These are phyloP conservation scores for Natator depressus DNA, from an alignment of 2,113 vertebrate species.

Conservation along the genomic window DNA sequence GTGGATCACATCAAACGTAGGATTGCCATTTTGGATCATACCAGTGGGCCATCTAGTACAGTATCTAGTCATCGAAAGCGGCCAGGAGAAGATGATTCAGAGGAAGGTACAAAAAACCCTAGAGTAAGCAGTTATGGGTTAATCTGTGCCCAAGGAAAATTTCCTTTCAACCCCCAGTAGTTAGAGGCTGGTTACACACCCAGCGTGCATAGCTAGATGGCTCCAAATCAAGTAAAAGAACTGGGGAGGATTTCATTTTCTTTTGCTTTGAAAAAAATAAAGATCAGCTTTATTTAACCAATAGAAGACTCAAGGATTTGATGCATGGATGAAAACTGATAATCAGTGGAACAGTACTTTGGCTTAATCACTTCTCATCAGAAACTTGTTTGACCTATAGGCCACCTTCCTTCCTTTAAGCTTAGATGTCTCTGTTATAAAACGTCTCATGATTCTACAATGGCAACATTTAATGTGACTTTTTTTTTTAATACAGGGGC, in stretches of 20 bases:
- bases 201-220: not conserved
- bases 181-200: slow-evolving; percentile 16
- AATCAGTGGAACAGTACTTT: slow-evolving; percentile 39
- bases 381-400: slow-evolving; percentile 62
- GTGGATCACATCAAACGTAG: not conserved
- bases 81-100: slow-evolving; percentile 41
- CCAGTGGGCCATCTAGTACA: slow-evolving; percentile 10
- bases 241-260: slow-evolving; percentile 38
- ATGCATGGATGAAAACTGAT: slow-evolving; percentile 51
- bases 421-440: slow-evolving; percentile 54
- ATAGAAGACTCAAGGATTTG: slow-evolving; percentile 24
- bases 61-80: not conserved
- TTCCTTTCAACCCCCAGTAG: not conserved
- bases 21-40: slow-evolving; percentile 15
- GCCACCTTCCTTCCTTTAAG: slow-evolving; percentile 57
- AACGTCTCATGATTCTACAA: slow-evolving; percentile 46
- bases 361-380: slow-evolving; percentile 58
- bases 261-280: slow-evolving; percentile 45
- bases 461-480: not conserved
- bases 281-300: slow-evolving; percentile 59
- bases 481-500: slow-evolving; percentile 5
- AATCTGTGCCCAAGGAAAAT: slow-evolving; percentile 5
- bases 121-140: slow-evolving; percentile 25
- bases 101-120: slow-evolving; percentile 21
- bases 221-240: slow-evolving; percentile 45